These are phyloP conservation scores for Florisuga fusca DNA, from an alignment of 2,797 vertebrate genomes.

Conservation along the genomic window DNA sequence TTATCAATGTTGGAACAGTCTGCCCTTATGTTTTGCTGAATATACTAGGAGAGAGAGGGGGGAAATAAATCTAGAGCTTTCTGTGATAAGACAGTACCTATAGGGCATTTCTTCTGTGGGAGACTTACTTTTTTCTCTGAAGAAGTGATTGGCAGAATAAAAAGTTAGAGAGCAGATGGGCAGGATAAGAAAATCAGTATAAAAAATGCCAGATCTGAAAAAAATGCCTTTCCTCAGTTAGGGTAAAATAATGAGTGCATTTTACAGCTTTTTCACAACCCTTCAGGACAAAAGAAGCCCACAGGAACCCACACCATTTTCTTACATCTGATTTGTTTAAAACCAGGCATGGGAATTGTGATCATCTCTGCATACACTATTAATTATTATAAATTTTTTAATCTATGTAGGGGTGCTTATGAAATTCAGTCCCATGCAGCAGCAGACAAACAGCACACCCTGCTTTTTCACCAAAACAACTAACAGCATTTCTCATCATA, in stretches of 20 bases:
- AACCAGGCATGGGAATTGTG: background rate
- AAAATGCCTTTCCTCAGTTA: background rate
- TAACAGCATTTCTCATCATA: conserved; percentile 55
- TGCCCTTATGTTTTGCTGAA: conserved; percentile 96
- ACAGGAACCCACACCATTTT: background rate
- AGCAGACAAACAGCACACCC: background rate
- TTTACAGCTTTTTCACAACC: background rate
- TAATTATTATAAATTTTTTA: background rate
- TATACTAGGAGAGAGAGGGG: conserved; percentile 83
- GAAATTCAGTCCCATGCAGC: background rate
- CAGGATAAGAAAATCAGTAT: background rate
- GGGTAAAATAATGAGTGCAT: background rate
- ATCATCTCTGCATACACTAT: background rate
- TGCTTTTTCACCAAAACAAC: background rate
- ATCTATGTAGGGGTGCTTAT: background rate
- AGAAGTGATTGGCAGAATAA: background rate
- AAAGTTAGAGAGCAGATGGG: background rate
- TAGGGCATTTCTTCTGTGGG: background rate
- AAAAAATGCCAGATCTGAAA: background rate
- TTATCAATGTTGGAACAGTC: conserved; percentile 98
- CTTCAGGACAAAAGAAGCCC: background rate
- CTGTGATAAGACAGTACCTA: background rate
- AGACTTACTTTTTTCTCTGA: background rate
- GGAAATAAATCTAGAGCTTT: background rate
- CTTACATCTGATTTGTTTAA: background rate